Evolutionary conservation across 2,888 invertebrate species (phyloP), one percentile per base, ranked within the genome.

Genomic region (Stegana nigrithorax): DNA sequence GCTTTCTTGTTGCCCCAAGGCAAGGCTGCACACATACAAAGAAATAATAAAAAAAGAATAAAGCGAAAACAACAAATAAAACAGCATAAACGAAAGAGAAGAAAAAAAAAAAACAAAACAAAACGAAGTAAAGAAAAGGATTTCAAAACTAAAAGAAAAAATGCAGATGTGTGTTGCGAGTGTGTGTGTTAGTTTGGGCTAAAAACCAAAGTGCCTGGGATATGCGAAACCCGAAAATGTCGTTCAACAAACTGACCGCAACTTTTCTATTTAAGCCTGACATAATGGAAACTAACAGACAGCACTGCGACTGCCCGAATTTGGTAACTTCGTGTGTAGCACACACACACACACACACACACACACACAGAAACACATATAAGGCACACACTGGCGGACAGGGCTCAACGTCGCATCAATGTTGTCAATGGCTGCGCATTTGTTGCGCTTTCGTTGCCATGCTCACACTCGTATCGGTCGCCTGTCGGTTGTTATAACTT

Each of bases 171-270:
- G 36, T 4, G 17, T 17, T 44, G 44, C 3, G 17, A 10, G 44
- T 10, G 21, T 21, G 12, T 25, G 47, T n/a, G 6, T 14, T n/a
- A 12, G 14, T n/a, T 10, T 3, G 42, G 17, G 17, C 21, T n/a
- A 47, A 25, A 47, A 47, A 47, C 12, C 47, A 47, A 47, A 47
- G 47, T 47, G 47, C 23, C 47, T 21, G n/a, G 53, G 53, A 55
- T 55, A 55, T 55, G 53, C 53, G 53, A 55, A 55, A 55, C 56
- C 59, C 66, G 64, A 61, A 67, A 67, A 65, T 67, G 59, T 64
- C 53, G n/a, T 39, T 65, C 44, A 51, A 50, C 50, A 62, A 65
- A 60, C 57, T 67, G 65, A 65, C 68, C 68, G 60, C 68, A 67
- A 67, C 65, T 62, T 64, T 65, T 67, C 67, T 64, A 64, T 62